A percentile compares a stretch with the other conserved stretches of the same genome.
Evolutionary conservation across 1,140 invertebrate genomes (phyloP).

Genomic region (Arion vulgaris): DNA sequence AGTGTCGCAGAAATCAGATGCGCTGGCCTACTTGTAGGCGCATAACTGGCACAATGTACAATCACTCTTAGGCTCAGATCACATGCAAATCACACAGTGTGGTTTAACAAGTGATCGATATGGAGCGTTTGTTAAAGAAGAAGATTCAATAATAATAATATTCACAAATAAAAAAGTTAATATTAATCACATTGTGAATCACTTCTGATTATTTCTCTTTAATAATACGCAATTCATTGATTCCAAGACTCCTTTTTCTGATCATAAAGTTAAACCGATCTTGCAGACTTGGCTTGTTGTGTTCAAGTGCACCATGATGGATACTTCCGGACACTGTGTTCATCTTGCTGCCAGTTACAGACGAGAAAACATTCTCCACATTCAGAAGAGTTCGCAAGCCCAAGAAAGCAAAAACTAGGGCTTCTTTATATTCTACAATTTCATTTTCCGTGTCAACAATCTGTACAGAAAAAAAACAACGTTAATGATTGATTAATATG

Average conservation of each 20-base stretch:
- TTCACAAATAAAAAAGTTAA: too few species aligned
- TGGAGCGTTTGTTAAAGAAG: too few species aligned
- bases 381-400: conserved; percentile 63
- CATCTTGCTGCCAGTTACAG: conserved; percentile 55
- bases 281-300: conserved; percentile 18
- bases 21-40: too few species aligned
- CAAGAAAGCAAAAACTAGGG: conserved; percentile 65
- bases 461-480: background rate
- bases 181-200: too few species aligned
- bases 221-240: conserved; percentile 25
- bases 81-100: too few species aligned
- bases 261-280: conserved; percentile 30
- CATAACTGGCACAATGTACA: too few species aligned
- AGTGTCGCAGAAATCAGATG: too few species aligned
- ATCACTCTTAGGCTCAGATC: too few species aligned
- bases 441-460: conserved; percentile 55
- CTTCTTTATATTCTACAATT: conserved; percentile 67
- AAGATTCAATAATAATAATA: too few species aligned
- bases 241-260: conserved; percentile 9
- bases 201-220: conserved; percentile 9
- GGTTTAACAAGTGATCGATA: too few species aligned
- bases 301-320: conserved; percentile 46
- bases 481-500: background rate
- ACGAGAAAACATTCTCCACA: conserved; percentile 56
- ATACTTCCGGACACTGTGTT: conserved; percentile 66